Conservation (phyloP, 2,113 vertebrate genomes). For the Psophia crepitans region DNA sequence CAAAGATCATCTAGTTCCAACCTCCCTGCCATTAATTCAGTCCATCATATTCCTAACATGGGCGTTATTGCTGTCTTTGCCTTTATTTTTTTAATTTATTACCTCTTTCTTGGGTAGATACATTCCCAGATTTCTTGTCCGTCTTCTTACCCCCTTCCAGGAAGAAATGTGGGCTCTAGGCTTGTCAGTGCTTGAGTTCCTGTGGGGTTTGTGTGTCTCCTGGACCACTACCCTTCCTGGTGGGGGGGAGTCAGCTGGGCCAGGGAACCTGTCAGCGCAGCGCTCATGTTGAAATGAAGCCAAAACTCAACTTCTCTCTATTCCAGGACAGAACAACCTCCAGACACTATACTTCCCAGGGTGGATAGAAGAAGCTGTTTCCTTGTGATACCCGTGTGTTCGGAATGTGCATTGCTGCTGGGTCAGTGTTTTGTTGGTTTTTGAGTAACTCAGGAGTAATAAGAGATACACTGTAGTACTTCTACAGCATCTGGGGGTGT, state of each 20-base stretch:
- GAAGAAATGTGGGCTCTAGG: background rate
- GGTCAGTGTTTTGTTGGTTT: background rate
- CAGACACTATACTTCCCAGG: background rate
- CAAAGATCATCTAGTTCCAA: too few relatives aligned
- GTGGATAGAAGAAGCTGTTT: background rate
- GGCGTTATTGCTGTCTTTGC: background rate
- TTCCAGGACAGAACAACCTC: background rate
- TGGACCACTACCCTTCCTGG: background rate
- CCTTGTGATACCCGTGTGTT: accelerated
- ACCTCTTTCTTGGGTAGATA: background rate
- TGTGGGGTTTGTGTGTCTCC: background rate
- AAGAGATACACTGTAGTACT: background rate
- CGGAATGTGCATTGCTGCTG: accelerated
- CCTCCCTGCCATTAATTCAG: too few relatives aligned
- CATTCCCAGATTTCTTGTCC: background rate
- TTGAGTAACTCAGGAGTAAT: background rate
- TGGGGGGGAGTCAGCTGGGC: background rate
- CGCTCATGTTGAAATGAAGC: background rate
- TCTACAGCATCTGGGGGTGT: background rate
- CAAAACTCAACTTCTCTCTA: accelerated
- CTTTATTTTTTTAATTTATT: background rate
- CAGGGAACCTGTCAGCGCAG: background rate
- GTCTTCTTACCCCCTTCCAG: background rate
- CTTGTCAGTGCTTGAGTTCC: background rate
- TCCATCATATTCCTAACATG: background rate